These are phyloP conservation scores for Cydia pomonella DNA, from an alignment of 1,140 invertebrate species.

Conservation along the genomic window DNA sequence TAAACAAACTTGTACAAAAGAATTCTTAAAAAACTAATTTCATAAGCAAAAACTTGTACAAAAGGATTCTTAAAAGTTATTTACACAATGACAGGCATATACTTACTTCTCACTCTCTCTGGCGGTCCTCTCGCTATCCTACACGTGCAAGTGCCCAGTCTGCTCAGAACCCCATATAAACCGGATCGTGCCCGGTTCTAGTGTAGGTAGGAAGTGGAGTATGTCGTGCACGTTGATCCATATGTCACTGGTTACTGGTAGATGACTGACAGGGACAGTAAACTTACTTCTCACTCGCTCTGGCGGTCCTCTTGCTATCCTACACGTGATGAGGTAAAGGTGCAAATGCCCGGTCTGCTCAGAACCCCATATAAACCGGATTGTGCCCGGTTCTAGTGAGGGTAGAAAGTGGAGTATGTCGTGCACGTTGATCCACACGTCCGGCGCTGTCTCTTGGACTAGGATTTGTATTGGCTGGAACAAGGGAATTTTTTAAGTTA, in stretches of 20 bases:
- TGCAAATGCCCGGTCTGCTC: constrained; percentile 96
- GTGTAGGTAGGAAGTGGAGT: constrained; percentile 89
- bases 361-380: constrained; percentile 94
- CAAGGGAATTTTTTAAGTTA: no score
- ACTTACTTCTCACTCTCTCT: background rate
- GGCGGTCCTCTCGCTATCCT: constrained; percentile 69
- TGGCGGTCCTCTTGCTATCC: constrained; percentile 69
- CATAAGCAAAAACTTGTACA: no score
- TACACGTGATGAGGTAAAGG: constrained; percentile 88
- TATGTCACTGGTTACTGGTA: constrained; percentile 73
- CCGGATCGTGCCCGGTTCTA: constrained; percentile 78
- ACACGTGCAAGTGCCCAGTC: constrained; percentile 92
- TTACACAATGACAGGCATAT: background rate
- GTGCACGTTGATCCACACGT: constrained; percentile 95
- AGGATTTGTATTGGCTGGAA: constrained; percentile 59
- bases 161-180: constrained; percentile 97
- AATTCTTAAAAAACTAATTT: no score
- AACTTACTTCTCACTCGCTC: background rate
- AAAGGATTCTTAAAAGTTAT: no score
- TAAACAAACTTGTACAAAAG: no score
- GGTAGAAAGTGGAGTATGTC: constrained; percentile 93
- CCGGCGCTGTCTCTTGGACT: constrained; percentile 67
- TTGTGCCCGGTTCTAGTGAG: constrained; percentile 70
- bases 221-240: constrained; percentile 97
- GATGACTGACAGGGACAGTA: background rate